Base-by-base conservation (phyloP, 2,113 vertebrate genomes). In the Pimephales promelas region DNA sequence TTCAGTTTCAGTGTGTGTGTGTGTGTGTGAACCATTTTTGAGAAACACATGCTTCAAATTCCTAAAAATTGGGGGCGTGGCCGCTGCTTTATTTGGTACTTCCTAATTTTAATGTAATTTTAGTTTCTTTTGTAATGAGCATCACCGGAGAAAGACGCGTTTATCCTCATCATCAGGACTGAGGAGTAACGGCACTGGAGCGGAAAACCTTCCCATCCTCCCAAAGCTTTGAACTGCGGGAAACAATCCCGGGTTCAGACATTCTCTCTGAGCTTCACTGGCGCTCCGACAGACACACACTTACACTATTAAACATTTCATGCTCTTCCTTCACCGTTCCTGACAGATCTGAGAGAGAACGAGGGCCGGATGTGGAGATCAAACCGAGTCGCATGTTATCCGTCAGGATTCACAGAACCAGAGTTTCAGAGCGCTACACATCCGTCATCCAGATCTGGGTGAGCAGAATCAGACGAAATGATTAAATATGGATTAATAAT, bases 141-240 rank as follows among this genome's bases (percentile, higher is more conserved):
- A 4, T 14, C 4, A 0, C 49, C 18, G 49, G 49, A 52, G 49
- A 52, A 6, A 31, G 31, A 31, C 3, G 49, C 49, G 18, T 5
- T 16, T 49, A 28, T 28, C 28, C 28, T 18, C 49, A 18, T 47
- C 45, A 47, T 47, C 45, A 47, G 45, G 45, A 47, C 45, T 13
- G 45, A 14, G 11, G 31, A 61, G 56, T 34, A 24, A 77, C 20
- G 0, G 22, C 10, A 24, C 90, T 83, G 47, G 91, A 92, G 92
- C 92, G 93, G 93, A 92, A 92, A 91, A 92, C 89, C 91, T 89
- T 66, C 77, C 88, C 89, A 40, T 88, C 91, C 20, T 88, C 91
- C 91, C 84, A 87, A 91, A 90, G 88, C 91, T 91, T 91, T 90
- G 90, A 92, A 93, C 92, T 91, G 88, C 90, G 89, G 84, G 88